Conservation (phyloP, 2,113 vertebrate species). For the Beaufortia kweichowensis region DNA sequence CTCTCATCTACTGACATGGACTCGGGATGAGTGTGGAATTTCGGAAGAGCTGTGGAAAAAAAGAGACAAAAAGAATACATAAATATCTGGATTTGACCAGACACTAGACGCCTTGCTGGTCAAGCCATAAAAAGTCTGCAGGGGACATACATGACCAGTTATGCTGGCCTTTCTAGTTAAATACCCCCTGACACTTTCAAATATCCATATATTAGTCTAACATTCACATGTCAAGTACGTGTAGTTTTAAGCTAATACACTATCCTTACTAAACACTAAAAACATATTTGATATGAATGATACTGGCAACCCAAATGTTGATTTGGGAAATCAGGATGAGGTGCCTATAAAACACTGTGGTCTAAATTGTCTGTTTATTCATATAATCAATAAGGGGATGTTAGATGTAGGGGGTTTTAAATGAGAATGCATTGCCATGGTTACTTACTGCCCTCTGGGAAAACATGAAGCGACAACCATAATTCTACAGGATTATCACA, state of each 20-base stretch:
- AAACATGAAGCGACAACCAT: slow-evolving; percentile 43
- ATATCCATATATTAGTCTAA: neutral
- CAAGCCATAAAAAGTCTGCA: too few species aligned
- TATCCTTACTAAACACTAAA: neutral
- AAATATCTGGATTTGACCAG: neutral
- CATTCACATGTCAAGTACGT: neutral
- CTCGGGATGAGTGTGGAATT: slow-evolving; percentile 60
- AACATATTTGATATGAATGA: neutral
- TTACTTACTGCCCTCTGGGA: slow-evolving; percentile 52
- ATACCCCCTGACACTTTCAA: too few species aligned
- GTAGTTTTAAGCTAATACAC: neutral
- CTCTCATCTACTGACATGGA: slow-evolving; percentile 54
- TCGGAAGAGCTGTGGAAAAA: slow-evolving; percentile 49
- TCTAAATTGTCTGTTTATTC: slow-evolving; percentile 47
- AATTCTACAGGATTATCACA: slow-evolving; percentile 59
- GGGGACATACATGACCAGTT: too few species aligned
- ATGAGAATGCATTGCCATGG: slow-evolving; percentile 60
- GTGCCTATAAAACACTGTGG: neutral
- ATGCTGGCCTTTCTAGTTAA: too few species aligned
- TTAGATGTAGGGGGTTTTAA: slow-evolving; percentile 38
- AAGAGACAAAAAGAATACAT: slow-evolving; percentile 10
- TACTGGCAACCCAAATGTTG: slow-evolving; percentile 1
- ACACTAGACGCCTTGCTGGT: neutral
- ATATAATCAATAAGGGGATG: slow-evolving; percentile 60
- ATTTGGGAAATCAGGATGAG: neutral